Evolutionary conservation across 2,797 vertebrate genomes (phyloP).

Genomic region (Pteropus rufus): DNA sequence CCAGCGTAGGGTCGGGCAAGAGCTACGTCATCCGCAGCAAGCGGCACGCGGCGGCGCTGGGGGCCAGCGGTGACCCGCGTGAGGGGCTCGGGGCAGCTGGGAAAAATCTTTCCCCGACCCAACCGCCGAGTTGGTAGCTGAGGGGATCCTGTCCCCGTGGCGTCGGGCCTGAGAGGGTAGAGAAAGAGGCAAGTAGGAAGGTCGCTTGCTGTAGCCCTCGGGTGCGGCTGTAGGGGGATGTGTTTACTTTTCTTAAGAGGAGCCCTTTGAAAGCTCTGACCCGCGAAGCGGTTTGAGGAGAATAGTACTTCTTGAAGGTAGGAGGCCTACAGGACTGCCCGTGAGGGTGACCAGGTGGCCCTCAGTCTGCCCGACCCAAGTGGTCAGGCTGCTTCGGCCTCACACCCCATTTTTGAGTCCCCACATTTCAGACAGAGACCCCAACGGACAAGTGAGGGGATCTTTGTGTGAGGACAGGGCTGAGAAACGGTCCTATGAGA

Average conservation of each 20-base stretch:
- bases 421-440: background rate
- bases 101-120: background rate
- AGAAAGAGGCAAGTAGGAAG: background rate
- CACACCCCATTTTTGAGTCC: background rate
- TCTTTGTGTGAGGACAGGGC: background rate
- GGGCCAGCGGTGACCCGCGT: fast-evolving
- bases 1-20: background rate
- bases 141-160: background rate
- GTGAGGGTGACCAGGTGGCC: background rate
- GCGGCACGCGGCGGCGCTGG: background rate
- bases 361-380: background rate
- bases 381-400: background rate
- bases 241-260: background rate
- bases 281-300: background rate
- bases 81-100: background rate
- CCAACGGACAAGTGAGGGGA: background rate
- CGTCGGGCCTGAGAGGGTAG: background rate
- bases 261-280: background rate
- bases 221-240: background rate
- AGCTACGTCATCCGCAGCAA: background rate
- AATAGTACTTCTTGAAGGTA: background rate
- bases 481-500: background rate
- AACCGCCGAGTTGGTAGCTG: background rate
- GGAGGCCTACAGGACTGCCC: background rate
- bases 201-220: background rate